Percentiles rank a stretch among this genome's conserved stretches.
These are phyloP conservation scores for Perca fluviatilis DNA, from an alignment of 2,113 vertebrate genomes.

Conservation along the genomic window DNA sequence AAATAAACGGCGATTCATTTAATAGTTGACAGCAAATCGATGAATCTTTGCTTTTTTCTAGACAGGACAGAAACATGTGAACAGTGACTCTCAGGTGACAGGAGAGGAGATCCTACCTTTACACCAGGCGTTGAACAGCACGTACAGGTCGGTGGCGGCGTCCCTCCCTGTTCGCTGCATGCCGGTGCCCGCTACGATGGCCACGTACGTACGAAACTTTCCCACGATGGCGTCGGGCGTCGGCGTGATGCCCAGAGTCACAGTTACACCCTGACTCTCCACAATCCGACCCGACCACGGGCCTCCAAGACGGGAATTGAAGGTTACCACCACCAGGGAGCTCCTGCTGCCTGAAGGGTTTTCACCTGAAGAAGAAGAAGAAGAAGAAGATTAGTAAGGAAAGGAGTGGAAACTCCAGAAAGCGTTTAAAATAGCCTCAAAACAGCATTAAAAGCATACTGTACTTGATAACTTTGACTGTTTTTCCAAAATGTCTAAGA, in stretches of 20 bases:
- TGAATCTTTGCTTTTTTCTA: too few species aligned
- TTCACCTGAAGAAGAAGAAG: slow-evolving; percentile 79
- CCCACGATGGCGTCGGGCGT: slow-evolving; percentile 87
- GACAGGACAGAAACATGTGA: too few species aligned
- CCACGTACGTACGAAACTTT: slow-evolving; percentile 87
- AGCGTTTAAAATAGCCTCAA: too few species aligned
- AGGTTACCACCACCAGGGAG: slow-evolving; percentile 81
- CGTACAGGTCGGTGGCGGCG: slow-evolving; percentile 84
- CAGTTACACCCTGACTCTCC: slow-evolving; percentile 35
- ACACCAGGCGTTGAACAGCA: slow-evolving; percentile 96
- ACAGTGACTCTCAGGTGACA: neutral
- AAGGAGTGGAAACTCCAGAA: neutral
- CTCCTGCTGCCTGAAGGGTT: slow-evolving; percentile 85
- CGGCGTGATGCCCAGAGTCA: slow-evolving; percentile 86
- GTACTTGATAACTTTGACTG: too few species aligned
- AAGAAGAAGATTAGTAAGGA: neutral
- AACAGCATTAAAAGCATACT: too few species aligned
- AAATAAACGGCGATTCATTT: too few species aligned
- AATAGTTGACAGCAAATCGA: too few species aligned
- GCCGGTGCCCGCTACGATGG: slow-evolving; percentile 73
- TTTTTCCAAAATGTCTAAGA: too few species aligned
- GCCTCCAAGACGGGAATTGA: slow-evolving; percentile 65
- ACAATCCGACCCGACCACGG: slow-evolving; percentile 85
- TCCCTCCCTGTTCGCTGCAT: slow-evolving; percentile 83
- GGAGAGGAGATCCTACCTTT: slow-evolving; percentile 74